Conservation (phyloP, 2,113 vertebrate species). For the Trogon surrucura region DNA sequence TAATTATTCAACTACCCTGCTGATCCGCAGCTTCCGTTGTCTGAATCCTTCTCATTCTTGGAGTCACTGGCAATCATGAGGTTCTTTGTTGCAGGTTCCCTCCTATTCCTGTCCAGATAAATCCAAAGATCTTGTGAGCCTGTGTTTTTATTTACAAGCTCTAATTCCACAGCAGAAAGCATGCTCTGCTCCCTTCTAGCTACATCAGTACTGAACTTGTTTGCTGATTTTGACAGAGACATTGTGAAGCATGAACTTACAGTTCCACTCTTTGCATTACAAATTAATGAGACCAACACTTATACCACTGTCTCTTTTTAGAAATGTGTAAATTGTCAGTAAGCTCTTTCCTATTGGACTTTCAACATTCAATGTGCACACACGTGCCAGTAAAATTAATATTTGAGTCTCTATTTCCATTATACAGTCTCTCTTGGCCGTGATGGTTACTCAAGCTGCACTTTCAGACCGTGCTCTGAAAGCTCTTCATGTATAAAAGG, state of each 20-base stretch:
- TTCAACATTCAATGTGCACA: neutral
- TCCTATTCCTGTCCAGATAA: neutral
- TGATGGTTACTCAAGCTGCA: neutral
- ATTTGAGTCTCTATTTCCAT: neutral
- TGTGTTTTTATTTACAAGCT: neutral
- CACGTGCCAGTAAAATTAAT: neutral
- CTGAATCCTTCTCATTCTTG: too few species aligned
- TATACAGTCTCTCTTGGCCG: neutral
- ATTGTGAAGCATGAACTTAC: neutral
- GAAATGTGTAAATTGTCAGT: neutral
- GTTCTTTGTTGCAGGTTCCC: neutral
- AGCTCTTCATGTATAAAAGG: neutral
- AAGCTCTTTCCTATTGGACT: neutral
- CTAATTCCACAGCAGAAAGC: neutral
- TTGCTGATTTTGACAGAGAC: neutral
- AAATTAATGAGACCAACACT: neutral
- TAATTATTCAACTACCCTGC: too few species aligned
- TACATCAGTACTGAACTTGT: neutral
- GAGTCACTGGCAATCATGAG: too few species aligned
- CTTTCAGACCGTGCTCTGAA: neutral
- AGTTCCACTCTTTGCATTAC: neutral
- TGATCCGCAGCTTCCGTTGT: too few species aligned
- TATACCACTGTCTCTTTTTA: neutral
- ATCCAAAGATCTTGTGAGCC: neutral
- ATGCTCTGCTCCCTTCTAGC: neutral